Evolutionary conservation across 2,888 invertebrate species (phyloP), one percentile per base, ranked within the genome.

Genomic region (Ichneumoninae sp.): DNA sequence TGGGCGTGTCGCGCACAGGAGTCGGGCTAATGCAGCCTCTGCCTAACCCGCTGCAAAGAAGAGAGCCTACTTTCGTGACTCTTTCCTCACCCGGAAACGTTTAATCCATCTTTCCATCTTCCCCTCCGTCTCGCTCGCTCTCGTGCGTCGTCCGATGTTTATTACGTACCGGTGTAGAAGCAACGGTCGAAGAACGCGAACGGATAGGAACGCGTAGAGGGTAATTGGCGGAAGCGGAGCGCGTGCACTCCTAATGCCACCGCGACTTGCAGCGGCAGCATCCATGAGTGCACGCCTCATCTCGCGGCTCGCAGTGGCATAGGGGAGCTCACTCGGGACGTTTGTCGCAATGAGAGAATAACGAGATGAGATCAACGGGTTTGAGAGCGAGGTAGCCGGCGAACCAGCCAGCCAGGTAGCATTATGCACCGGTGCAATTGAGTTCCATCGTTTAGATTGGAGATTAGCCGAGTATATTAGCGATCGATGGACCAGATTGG

Each of bases 61-160:
- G 76, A 77, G 83, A 86, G 79, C 79, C 86, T 82, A 85, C 83
- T 87, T 86, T 86, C 73, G 86, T 85, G 81, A 82, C 82, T 52
- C 8, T 81, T 81, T 57, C 71, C 82, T 73, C 83, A 86, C 86
- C 86, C 87, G 87, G 87, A 87, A 87, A 85, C 79, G 84, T 73
- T 84, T 81, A 79, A 86, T 85, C 82, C 75, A 50, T 79, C 83
- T 57, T 75, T 63, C 36, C 71, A 40, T 66, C 73, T 73, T 79
- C 16, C 26, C 70, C 76, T 80, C 74, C 69, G 76, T 47, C 16
- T 30, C 50, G 13, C 50, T 60, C 57, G 40, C 60, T 60, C 44
- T 47, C 13, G 1, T 47, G 44, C 13, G 4, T 60, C 26, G 52
- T 74, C 26, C 65, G 78, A 81, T 84, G 78, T 84, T 84, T 81